A percentile compares a stretch with the other conserved stretches of the same genome.
phyloP scores from a whole-genome alignment of 2,113 vertebrate genomes.

The Esox niger region DNA sequence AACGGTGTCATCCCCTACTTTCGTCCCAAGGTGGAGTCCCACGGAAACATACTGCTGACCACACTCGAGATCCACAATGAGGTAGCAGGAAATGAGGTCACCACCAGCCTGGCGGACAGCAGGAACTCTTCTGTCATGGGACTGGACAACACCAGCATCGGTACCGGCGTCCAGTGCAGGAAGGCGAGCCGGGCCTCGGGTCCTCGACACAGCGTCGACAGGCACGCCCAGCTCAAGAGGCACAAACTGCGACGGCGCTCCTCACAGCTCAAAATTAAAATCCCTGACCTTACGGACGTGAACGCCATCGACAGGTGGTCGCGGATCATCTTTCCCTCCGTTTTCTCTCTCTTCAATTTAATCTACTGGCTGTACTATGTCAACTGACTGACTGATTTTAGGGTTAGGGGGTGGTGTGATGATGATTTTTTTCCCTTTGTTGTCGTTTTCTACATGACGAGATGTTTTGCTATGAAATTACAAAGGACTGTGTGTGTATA shows the following conservation, averaged over 20 bases:
- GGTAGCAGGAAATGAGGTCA: conserved; percentile 83
- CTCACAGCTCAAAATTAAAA: conserved; percentile 94
- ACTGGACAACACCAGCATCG: conserved; percentile 78
- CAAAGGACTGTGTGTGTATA: conserved; percentile 47
- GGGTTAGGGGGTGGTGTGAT: conserved; percentile 21
- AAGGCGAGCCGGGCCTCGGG: conserved; percentile 77
- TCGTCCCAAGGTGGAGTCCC: conserved; percentile 77
- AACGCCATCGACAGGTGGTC: conserved; percentile 97
- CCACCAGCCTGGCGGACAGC: conserved; percentile 80
- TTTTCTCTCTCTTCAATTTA: conserved; percentile 95
- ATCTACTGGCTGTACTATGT: conserved; percentile 98
- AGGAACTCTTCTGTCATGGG: conserved; percentile 89
- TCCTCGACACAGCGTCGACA: conserved; percentile 80
- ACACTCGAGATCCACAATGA: conserved; percentile 93
- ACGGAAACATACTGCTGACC: conserved; percentile 85
- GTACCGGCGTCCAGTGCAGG: conserved; percentile 89
- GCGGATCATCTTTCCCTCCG: conserved; percentile 91
- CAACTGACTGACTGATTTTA: conserved; percentile 76
- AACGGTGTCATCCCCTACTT: not conserved
- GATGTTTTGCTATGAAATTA: conserved; percentile 28
- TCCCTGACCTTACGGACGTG: conserved; percentile 93
- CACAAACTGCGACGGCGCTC: conserved; percentile 88
- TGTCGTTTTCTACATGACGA: conserved; percentile 49
- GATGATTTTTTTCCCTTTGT: conserved; percentile 37
- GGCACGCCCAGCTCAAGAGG: conserved; percentile 81